A percentile compares a stretch with the other conserved stretches of the same genome.
Conservation (phyloP, 2,888 invertebrate species). For the Andricus curvator region DNA sequence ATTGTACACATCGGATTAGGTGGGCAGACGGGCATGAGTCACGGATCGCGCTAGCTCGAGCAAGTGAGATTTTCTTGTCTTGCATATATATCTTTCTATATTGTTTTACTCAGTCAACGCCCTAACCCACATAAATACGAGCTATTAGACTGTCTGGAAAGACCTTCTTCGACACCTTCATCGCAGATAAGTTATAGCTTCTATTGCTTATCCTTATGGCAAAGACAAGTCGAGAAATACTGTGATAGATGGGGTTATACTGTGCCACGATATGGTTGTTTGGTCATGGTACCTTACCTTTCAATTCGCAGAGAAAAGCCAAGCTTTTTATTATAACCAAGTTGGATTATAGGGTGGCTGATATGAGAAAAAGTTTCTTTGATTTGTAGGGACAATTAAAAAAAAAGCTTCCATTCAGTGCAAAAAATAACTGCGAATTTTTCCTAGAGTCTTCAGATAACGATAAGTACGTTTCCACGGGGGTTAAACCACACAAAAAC, state of each 20-base stretch:
- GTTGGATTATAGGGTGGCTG: too few species aligned
- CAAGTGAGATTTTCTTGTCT: slow-evolving; percentile 67
- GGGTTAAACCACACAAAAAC: too few species aligned
- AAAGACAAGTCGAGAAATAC: not conserved
- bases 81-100: slow-evolving; percentile 24
- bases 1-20: slow-evolving; percentile 67
- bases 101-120: slow-evolving; percentile 37
- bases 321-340: too few species aligned
- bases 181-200: not conserved
- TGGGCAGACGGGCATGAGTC: slow-evolving; percentile 73
- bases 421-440: too few species aligned
- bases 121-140: slow-evolving; percentile 32
- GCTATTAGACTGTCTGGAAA: slow-evolving; percentile 14
- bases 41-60: slow-evolving; percentile 59
- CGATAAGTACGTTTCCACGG: too few species aligned
- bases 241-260: not conserved
- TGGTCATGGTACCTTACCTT: too few species aligned
- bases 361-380: too few species aligned
- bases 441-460: too few species aligned
- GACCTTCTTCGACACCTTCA: slow-evolving; percentile 8
- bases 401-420: too few species aligned
- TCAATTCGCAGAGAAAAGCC: too few species aligned
- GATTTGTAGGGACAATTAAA: too few species aligned
- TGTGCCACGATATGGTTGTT: not conserved
- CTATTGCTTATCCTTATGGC: not conserved